These are phyloP conservation scores for Mirounga angustirostris DNA, from an alignment of 2,113 vertebrate species.

Conservation along the genomic window DNA sequence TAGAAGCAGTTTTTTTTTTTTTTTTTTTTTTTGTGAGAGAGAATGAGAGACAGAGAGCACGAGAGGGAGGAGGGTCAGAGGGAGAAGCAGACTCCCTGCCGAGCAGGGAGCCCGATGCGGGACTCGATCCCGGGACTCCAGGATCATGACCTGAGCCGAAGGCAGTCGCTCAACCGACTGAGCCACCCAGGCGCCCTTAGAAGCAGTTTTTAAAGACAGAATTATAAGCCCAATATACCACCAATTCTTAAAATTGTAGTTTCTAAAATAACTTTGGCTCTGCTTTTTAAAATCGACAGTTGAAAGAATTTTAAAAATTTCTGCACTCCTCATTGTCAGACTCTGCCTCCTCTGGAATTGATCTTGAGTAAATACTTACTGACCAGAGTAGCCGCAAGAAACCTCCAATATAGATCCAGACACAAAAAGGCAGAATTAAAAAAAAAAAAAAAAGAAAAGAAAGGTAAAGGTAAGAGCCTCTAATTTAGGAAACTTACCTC, in stretches of 20 bases:
- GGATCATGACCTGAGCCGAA: not conserved
- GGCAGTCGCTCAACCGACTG: not conserved
- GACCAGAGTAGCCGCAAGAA: not conserved
- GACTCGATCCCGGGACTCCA: not conserved
- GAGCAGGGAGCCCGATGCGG: not conserved
- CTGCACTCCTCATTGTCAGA: not conserved
- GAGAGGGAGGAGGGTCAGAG: not conserved
- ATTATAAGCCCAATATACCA: not conserved
- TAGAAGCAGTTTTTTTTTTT: slow-evolving; percentile 17
- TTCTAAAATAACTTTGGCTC: slow-evolving; percentile 37
- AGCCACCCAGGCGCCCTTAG: not conserved
- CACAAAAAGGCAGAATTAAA: not conserved
- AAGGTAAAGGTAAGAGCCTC: not conserved
- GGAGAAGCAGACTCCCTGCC: not conserved
- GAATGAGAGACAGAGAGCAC: no score
- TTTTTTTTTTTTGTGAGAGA: slow-evolving; percentile 7
- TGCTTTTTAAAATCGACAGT: slow-evolving; percentile 18
- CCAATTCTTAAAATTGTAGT: not conserved
- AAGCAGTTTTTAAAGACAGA: slow-evolving; percentile 1
- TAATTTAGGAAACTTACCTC: not conserved
- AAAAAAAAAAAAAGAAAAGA: not conserved
- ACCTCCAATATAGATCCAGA: not conserved
- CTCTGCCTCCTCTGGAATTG: not conserved
- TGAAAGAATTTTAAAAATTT: not conserved
- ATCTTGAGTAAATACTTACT: slow-evolving; percentile 9